Evolutionary conservation across 2,113 vertebrate species (phyloP).

Genomic region (Myotis davidii): DNA sequence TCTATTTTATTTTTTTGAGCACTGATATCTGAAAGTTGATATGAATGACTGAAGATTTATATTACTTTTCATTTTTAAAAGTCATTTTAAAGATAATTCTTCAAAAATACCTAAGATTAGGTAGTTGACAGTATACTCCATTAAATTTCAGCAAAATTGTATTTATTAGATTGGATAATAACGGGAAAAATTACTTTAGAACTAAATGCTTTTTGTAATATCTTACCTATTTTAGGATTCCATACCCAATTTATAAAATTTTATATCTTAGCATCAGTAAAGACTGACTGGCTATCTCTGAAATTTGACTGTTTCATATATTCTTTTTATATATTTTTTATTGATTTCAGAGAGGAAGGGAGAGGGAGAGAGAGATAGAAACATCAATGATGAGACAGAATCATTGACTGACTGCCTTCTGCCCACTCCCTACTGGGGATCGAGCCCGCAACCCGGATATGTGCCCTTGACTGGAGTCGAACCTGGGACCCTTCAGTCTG

Average conservation of each 20-base stretch:
- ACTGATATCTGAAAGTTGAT: neutral
- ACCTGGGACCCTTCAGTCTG: neutral
- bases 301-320: constrained; percentile 24
- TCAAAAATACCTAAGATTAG: neutral
- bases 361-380: neutral
- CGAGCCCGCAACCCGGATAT: neutral
- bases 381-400: neutral
- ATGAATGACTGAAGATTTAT: constrained; percentile 21
- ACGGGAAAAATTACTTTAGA: neutral
- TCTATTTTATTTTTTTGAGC: constrained; percentile 29
- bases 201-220: constrained; percentile 20
- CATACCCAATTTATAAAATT: constrained; percentile 11
- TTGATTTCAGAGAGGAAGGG: neutral
- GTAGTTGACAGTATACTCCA: neutral
- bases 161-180: neutral
- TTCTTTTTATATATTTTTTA: neutral
- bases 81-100: constrained; percentile 24
- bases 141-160: neutral
- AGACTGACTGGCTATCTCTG: neutral
- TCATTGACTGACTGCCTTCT: neutral
- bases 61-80: constrained; percentile 50
- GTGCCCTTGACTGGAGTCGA: neutral
- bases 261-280: neutral
- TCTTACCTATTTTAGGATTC: neutral
- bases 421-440: neutral